These are phyloP conservation scores for Akabosia matsudoensis DNA, from an alignment of 1,140 invertebrate species.

Conservation along the genomic window DNA sequence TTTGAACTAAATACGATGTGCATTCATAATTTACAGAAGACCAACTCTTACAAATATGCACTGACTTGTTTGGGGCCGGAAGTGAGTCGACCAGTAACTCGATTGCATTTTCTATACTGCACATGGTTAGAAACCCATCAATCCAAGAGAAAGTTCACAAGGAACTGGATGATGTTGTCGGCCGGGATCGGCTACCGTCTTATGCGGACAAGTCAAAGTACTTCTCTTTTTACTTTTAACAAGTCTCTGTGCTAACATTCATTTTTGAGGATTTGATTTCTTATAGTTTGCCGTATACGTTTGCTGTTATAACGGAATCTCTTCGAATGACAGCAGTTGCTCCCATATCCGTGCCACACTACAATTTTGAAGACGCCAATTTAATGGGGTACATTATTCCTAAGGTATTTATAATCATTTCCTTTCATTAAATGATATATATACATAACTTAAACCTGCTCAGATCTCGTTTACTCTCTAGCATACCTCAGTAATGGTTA, in stretches of 20 bases:
- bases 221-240: background rate
- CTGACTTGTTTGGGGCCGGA: constrained; percentile 47
- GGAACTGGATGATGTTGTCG: constrained; percentile 56
- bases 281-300: constrained; percentile 63
- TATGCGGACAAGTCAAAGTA: constrained; percentile 51
- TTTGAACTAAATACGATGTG: too few species aligned
- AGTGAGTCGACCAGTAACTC: constrained; percentile 56
- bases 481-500: constrained; percentile 78
- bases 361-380: constrained; percentile 54
- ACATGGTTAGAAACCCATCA: constrained; percentile 54
- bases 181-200: constrained; percentile 49
- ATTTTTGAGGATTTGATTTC: constrained; percentile 10
- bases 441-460: too few species aligned
- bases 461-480: constrained; percentile 49
- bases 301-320: constrained; percentile 57
- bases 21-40: constrained; percentile 38
- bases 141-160: constrained; percentile 54
- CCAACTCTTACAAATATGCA: constrained; percentile 42
- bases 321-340: constrained; percentile 35
- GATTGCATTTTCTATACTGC: constrained; percentile 55
- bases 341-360: constrained; percentile 36
- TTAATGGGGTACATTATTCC: constrained; percentile 50
- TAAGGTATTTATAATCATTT: constrained; percentile 10
- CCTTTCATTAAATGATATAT: too few species aligned
- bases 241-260: background rate